Base-by-base conservation (phyloP, 1,140 invertebrate genomes). In the Condylostylus longicornis region DNA sequence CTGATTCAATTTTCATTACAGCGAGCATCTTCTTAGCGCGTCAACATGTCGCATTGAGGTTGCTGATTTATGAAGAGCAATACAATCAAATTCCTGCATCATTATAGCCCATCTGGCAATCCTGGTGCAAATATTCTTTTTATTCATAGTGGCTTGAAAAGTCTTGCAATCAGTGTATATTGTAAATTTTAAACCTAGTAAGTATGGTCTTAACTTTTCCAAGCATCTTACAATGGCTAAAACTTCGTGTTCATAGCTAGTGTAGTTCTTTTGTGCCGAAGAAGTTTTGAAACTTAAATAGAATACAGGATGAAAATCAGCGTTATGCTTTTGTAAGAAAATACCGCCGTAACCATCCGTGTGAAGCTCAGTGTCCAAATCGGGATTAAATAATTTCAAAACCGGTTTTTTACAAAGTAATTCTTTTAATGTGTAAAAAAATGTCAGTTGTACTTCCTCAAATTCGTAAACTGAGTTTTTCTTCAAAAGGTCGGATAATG, bases 161-260 rank as follows among this genome's bases (percentile, higher is more conserved):
- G 55, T 54, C 40, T 40, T 12, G 35, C 54, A 61, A 41, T 58
- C 53, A 5, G 39, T 44, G 2, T 41, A 17, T 8, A 44, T 14
- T 25, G 33, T 41, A 33, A 44, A 44, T 2, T 28, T 1, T 8
- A 28, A 29, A 12, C 42, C 42, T 10, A 44, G 14, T 14, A 44
- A 25, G 25, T 44, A 41, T 7, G 50, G 40, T 38, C 45, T 34
- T 37, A 62, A 65, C 22, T 59, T 49, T 33, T 62, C 44, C 10
- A 68, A 46, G 1, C 58, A 53, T 43, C 54, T 52, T 6, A 67
- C 41, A 15, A 67, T 50, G 3, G 62, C 58, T 5, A 69, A 42
- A 35, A 44, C 46, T 54, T 69, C 65, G 27, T 57, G 42, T 43
- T 68, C 61, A 30, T 51, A 60, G 38, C 54, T 58, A 10, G 45